Percentiles rank a stretch among this genome's conserved stretches.
These are phyloP conservation scores for Chelon labrosus DNA, from an alignment of 2,797 vertebrate species.

Conservation along the genomic window DNA sequence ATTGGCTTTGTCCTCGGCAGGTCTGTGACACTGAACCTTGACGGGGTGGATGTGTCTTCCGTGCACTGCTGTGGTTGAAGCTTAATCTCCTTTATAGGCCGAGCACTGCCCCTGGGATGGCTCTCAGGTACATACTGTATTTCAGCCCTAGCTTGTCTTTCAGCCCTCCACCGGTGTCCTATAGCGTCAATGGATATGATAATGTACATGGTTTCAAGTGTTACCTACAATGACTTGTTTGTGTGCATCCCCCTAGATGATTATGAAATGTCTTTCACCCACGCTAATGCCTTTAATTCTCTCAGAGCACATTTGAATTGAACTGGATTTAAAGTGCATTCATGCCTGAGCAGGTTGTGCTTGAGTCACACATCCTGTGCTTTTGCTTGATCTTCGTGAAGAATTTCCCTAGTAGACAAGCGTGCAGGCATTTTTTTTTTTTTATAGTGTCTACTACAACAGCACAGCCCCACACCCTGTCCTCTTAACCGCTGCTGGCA, in stretches of 20 bases:
- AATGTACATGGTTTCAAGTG: constrained; percentile 60
- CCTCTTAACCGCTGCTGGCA: constrained; percentile 50
- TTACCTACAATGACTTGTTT: constrained; percentile 7
- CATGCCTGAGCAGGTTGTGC: constrained; percentile 44
- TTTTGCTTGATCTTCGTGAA: constrained; percentile 34
- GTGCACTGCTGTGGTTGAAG: constrained; percentile 53
- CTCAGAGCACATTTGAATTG: constrained; percentile 16
- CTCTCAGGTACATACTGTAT: constrained; percentile 66
- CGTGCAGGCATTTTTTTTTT: constrained; percentile 28
- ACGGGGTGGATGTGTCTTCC: constrained; percentile 43
- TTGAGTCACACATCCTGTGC: constrained; percentile 42
- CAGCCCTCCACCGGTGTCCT: constrained; percentile 57
- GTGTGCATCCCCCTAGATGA: constrained; percentile 12
- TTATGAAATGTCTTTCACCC: constrained; percentile 25
- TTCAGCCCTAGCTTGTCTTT: constrained; percentile 72
- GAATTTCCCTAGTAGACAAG: constrained; percentile 26
- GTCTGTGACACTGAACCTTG: constrained; percentile 62
- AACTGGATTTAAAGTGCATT: constrained; percentile 31
- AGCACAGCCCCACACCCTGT: constrained; percentile 55
- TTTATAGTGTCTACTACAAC: constrained; percentile 27
- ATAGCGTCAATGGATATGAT: constrained; percentile 46
- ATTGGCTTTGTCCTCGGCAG: constrained; percentile 61
- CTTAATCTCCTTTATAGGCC: constrained; percentile 53
- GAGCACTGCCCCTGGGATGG: constrained; percentile 54
- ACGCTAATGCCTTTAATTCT: constrained; percentile 20